Conservation (phyloP, 1,140 invertebrate genomes). For the Hyles vespertilio region DNA sequence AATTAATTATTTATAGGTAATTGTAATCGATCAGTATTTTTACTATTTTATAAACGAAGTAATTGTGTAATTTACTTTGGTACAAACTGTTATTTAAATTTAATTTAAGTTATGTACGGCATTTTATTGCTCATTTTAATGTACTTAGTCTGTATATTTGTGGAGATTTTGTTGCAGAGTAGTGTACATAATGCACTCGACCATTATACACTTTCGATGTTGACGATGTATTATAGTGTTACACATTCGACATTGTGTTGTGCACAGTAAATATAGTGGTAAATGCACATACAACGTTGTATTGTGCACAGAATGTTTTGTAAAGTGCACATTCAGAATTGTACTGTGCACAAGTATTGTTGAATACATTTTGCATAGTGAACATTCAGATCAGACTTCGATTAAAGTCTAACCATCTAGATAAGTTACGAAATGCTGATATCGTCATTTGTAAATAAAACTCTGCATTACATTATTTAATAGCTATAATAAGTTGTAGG, state of each 20-base stretch:
- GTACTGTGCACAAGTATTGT: too few relatives aligned
- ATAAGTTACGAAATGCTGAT: neutral
- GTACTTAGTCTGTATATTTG: slow-evolving; percentile 8
- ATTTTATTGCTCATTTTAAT: slow-evolving; percentile 2
- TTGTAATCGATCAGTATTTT: slow-evolving; percentile 12
- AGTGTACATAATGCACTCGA: too few relatives aligned
- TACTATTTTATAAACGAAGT: slow-evolving; percentile 6
- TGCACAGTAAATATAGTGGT: too few relatives aligned
- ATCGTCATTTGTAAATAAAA: slow-evolving; percentile 6
- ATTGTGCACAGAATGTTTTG: too few relatives aligned
- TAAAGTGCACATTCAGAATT: too few relatives aligned
- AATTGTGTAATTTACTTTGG: slow-evolving; percentile 8
- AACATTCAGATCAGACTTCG: too few relatives aligned
- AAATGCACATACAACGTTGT: too few relatives aligned
- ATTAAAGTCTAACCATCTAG: too few relatives aligned
- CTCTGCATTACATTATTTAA: neutral
- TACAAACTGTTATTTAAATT: slow-evolving; percentile 8
- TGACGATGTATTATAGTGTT: too few relatives aligned
- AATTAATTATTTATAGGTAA: slow-evolving; percentile 4
- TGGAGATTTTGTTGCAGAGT: neutral
- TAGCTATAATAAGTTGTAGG: slow-evolving; percentile 1
- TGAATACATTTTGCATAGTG: too few relatives aligned
- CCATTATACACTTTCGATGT: too few relatives aligned
- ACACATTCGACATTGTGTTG: too few relatives aligned
- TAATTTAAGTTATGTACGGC: slow-evolving; percentile 1